Percentiles rank a stretch among this genome's conserved stretches.
phyloP scores from a whole-genome alignment of 2,888 invertebrate species.

The Chrysolina haemoptera region DNA sequence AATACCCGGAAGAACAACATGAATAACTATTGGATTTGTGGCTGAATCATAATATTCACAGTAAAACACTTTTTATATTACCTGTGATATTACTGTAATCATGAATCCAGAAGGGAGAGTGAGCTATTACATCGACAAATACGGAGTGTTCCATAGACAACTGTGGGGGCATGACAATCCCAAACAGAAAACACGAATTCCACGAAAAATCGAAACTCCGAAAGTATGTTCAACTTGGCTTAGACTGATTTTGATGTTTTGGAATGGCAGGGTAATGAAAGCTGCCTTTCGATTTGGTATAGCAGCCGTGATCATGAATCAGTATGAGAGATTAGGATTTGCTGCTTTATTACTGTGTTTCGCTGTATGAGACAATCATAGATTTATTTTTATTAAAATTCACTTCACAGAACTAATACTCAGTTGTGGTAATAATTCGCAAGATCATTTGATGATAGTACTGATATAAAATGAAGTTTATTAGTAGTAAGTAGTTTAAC shows the following conservation, averaged over 20 bases:
- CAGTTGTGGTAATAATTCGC: too few relatives aligned
- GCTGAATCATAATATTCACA: too few relatives aligned
- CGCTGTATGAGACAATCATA: constrained; percentile 54
- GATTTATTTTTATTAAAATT: neutral
- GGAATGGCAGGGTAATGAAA: constrained; percentile 64
- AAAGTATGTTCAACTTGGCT: constrained; percentile 60
- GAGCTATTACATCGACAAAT: constrained; percentile 55
- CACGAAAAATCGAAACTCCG: constrained; percentile 32
- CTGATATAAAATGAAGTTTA: too few relatives aligned
- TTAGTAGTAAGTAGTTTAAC: too few relatives aligned
- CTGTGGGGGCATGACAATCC: constrained; percentile 35
- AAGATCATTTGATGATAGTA: too few relatives aligned
- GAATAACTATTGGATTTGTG: too few relatives aligned
- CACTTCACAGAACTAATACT: too few relatives aligned
- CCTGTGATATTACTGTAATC: neutral
- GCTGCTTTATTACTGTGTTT: constrained; percentile 64
- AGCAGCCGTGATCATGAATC: constrained; percentile 65
- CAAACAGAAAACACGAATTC: constrained; percentile 14
- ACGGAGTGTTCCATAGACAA: constrained; percentile 54
- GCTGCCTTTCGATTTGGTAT: constrained; percentile 65
- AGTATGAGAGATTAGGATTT: constrained; percentile 65
- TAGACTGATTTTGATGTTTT: constrained; percentile 64
- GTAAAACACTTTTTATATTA: too few relatives aligned
- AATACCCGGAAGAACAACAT: too few relatives aligned
- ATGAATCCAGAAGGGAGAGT: constrained; percentile 47